Conservation (phyloP, 2,113 vertebrate species). For the Salvelinus namaycush region DNA sequence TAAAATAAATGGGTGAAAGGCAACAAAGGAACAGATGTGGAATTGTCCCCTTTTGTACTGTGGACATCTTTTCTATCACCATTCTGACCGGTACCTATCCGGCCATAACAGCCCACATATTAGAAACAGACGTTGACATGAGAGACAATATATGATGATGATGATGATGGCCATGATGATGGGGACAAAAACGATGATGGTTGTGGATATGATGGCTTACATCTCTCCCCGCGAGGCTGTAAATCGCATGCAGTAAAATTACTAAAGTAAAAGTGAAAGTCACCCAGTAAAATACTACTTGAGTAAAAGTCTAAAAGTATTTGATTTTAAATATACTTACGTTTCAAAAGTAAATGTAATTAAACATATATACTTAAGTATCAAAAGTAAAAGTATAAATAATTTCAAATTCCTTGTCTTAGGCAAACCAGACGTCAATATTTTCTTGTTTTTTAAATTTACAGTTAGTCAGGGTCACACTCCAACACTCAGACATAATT, state of each 20-base stretch:
- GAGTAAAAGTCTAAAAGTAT: too few species aligned
- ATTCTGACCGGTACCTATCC: not conserved
- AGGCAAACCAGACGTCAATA: too few species aligned
- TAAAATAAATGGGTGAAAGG: constrained; percentile 5
- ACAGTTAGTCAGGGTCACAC: too few species aligned
- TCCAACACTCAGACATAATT: too few species aligned
- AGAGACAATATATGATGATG: constrained; percentile 24
- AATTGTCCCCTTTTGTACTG: not conserved
- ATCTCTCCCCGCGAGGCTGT: not conserved
- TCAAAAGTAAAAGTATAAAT: too few species aligned
- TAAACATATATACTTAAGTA: too few species aligned
- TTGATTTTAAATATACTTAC: too few species aligned
- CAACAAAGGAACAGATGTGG: constrained; percentile 10
- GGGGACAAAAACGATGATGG: constrained; percentile 39
- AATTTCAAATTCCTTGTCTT: too few species aligned
- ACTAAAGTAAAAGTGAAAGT: too few species aligned
- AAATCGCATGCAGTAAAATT: not conserved
- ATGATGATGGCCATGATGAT: constrained; percentile 26
- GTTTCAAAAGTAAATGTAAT: too few species aligned
- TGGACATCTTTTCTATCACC: not conserved
- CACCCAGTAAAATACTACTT: too few species aligned
- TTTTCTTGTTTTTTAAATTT: too few species aligned
- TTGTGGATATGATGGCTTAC: constrained; percentile 25
- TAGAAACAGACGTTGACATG: not conserved
- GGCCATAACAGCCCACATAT: not conserved